Evolutionary conservation across 2,113 vertebrate species (phyloP), one percentile per base, ranked within the genome.

Genomic region (Zapornia atra): DNA sequence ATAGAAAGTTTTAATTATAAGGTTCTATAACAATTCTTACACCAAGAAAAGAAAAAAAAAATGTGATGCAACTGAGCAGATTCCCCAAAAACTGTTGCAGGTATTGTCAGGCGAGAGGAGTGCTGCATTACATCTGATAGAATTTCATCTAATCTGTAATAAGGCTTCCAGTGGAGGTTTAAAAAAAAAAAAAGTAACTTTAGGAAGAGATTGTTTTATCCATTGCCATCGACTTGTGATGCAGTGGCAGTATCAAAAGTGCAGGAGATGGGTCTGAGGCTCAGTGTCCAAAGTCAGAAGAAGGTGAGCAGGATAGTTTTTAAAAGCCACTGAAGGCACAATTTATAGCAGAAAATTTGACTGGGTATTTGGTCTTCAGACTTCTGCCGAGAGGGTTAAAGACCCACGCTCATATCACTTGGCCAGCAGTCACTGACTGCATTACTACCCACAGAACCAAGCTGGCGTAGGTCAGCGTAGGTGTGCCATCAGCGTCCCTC

Each of bases 1-100:
- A 34, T 82, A 76, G 48, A 79, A 87, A 84, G 31, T 79, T 96
- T 90, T 91, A 75, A 85, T 91, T 93, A 63, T 19, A 88, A 92
- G 75, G 12, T 53, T 88, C 40, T 88, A 82, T 61, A 85, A 24
- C 40, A 76, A 13, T 84, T 82, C n/a, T 91, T 93, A 63, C 21
- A 89, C 80, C 13, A 70, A 42, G 59, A 11, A 33, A n/a, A 50
- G 46, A 54, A 72, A 63, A 38, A 15, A 1, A 24, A 65, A 34
- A 28, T 25, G 26, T 75, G 33, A 54, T 61, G 65, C 24, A 63
- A 36, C 77, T 65, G 77, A 84, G 65, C 44, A 86, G 60, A 51
- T 82, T 92, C 56, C 63, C 65, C 28, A 11, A 85, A 94, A 86
- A 82, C 61, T 68, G 34, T 78, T 77, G 72, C 76, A 65, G 92